Conservation (phyloP, 2,113 vertebrate genomes). For the Arothron firmamentum region DNA sequence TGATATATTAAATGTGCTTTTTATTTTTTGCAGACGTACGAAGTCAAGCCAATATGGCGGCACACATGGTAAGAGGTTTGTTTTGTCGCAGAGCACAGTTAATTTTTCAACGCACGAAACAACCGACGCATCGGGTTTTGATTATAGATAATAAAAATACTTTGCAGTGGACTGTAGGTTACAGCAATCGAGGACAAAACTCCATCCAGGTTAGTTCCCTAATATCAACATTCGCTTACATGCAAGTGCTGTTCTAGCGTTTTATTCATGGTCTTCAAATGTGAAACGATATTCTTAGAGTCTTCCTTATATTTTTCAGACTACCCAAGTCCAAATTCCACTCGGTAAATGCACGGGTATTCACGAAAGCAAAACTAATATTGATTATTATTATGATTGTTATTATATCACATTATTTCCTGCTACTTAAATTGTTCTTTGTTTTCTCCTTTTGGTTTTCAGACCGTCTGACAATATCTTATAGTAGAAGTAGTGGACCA, state of each 20-base stretch:
- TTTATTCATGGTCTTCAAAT: no score
- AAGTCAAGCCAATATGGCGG: slow-evolving; percentile 68
- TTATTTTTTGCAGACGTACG: no score
- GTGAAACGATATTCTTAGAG: no score
- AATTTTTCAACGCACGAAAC: neutral
- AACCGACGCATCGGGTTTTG: no score
- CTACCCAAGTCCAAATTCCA: slow-evolving; percentile 49
- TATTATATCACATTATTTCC: neutral
- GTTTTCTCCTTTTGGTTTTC: neutral
- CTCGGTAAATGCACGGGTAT: slow-evolving; percentile 50
- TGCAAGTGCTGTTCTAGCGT: no score
- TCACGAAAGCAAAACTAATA: neutral
- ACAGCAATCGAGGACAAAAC: slow-evolving; percentile 17
- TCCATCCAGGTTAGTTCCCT: slow-evolving; percentile 43
- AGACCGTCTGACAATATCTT: slow-evolving; percentile 86
- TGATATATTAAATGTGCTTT: no score
- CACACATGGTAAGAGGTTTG: slow-evolving; percentile 6
- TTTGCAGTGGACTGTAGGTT: neutral
- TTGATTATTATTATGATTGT: neutral
- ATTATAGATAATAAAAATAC: neutral
- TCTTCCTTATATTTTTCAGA: slow-evolving; percentile 42
- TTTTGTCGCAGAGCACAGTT: slow-evolving; percentile 5
- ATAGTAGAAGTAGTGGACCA: slow-evolving; percentile 88
- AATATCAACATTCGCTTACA: neutral
- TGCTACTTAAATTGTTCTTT: neutral